Evolutionary conservation across 2,888 invertebrate genomes (phyloP).

Genomic region (Leptogaster cylindrica): DNA sequence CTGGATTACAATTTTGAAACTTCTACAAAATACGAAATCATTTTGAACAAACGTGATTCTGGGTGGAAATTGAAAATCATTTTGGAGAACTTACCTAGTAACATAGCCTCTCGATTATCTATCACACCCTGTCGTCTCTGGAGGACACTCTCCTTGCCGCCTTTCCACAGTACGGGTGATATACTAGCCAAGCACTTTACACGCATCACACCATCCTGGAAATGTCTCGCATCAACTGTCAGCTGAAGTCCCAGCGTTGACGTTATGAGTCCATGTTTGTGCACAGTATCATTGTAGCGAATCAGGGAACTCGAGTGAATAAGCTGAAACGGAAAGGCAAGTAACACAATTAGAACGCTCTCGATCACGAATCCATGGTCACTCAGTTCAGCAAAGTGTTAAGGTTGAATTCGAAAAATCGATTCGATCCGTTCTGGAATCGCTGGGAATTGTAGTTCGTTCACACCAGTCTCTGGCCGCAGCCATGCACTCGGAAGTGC

Average conservation of each 20-base stretch:
- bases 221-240: conserved; percentile 65
- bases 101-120: conserved; percentile 68
- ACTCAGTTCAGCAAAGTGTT: neutral
- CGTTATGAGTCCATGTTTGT: conserved; percentile 67
- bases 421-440: neutral
- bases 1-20: no score
- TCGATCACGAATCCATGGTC: neutral
- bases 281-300: conserved; percentile 65
- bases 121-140: conserved; percentile 65
- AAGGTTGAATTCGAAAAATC: neutral
- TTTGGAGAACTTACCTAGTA: conserved; percentile 68
- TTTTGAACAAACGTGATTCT: neutral
- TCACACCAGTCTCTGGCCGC: no score
- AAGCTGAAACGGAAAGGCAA: conserved; percentile 59
- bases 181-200: conserved; percentile 69
- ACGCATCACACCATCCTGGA: conserved; percentile 67
- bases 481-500: no score
- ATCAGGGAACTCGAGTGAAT: conserved; percentile 63
- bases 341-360: conserved; percentile 9
- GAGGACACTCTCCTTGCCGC: conserved; percentile 67
- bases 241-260: conserved; percentile 67
- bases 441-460: conserved; percentile 8
- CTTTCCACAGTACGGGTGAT: conserved; percentile 68
- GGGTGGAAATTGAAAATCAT: no score
- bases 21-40: no score